Conservation (phyloP, 2,113 vertebrate genomes). For the Alligator sinensis region DNA sequence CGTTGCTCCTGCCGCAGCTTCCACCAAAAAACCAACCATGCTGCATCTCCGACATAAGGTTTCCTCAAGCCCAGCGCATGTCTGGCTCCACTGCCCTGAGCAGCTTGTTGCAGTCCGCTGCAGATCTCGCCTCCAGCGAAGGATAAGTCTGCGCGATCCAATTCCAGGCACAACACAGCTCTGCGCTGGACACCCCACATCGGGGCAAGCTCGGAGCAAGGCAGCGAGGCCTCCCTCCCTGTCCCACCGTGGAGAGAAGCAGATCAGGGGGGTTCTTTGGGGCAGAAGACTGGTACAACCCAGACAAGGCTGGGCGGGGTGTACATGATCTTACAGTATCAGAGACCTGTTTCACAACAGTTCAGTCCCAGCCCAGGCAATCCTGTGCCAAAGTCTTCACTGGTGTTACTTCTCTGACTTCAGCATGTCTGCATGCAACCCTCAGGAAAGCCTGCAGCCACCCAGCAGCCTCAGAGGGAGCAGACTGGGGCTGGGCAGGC, state of each 20-base stretch:
- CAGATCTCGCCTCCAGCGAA: too few relatives aligned
- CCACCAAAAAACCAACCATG: slow-evolving; percentile 43
- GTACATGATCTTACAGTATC: background rate
- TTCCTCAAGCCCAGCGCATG: slow-evolving; percentile 20
- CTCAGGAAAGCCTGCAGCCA: background rate
- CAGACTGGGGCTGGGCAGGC: too few relatives aligned
- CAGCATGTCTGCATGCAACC: background rate
- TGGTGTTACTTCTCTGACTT: background rate
- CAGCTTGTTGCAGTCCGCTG: too few relatives aligned
- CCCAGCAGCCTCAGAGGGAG: background rate
- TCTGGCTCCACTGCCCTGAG: background rate
- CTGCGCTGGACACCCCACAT: background rate
- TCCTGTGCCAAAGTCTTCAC: background rate
- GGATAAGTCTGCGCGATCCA: too few relatives aligned
- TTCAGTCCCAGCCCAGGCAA: background rate
- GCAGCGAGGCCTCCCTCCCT: background rate
- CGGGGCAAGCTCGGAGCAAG: background rate
- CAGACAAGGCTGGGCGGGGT: background rate
- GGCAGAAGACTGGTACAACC: background rate
- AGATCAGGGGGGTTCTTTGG: too few relatives aligned
- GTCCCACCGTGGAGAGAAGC: background rate
- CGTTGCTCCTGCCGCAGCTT: background rate
- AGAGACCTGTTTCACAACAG: background rate
- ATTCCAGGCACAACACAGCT: too few relatives aligned
- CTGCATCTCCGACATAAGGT: background rate